Evolutionary conservation across 2,797 vertebrate species (phyloP).

Genomic region (Mormyrus hasselquistii): DNA sequence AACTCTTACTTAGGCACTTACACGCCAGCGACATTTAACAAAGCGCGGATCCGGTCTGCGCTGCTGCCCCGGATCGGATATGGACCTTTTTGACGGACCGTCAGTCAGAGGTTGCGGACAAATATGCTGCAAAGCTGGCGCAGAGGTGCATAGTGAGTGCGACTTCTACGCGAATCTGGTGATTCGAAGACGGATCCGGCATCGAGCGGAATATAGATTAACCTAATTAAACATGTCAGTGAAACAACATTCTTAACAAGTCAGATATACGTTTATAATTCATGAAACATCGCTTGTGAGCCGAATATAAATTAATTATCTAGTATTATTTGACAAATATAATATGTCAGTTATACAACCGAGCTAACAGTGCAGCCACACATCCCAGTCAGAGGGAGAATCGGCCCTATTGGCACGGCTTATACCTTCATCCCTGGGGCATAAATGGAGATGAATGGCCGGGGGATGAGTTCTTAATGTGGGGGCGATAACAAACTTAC

Average conservation of each 20-base stretch:
- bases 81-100: too few relatives aligned
- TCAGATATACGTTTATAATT: not conserved
- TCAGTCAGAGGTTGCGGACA: too few relatives aligned
- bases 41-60: too few relatives aligned
- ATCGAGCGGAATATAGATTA: not conserved
- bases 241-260: not conserved
- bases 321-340: not conserved
- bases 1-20: too few relatives aligned
- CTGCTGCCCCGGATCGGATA: too few relatives aligned
- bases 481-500: too few relatives aligned
- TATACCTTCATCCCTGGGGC: not conserved
- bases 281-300: not conserved
- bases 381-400: not conserved
- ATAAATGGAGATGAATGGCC: not conserved
- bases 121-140: too few relatives aligned
- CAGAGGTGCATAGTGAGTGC: too few relatives aligned
- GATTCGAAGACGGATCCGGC: too few relatives aligned
- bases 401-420: not conserved
- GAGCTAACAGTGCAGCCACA: not conserved
- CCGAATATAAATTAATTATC: not conserved
- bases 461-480: not conserved
- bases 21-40: too few relatives aligned
- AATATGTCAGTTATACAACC: not conserved
- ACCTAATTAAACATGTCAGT: not conserved
- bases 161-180: too few relatives aligned